These are phyloP conservation scores for Cephus nigrinus DNA, from an alignment of 2,888 invertebrate genomes.

Conservation along the genomic window DNA sequence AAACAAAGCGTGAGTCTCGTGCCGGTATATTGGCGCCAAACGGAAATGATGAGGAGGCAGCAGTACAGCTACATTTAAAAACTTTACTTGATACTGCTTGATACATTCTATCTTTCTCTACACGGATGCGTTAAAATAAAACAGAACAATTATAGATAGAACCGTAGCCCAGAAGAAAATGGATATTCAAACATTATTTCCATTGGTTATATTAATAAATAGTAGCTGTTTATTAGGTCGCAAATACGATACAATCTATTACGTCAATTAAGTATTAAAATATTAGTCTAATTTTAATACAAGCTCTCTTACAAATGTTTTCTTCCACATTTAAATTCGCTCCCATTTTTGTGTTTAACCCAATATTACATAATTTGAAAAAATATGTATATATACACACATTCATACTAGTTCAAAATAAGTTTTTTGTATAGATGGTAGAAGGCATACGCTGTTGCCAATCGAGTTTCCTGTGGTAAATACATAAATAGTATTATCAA, in stretches of 20 bases:
- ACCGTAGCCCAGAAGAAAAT: background rate
- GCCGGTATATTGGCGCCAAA: background rate
- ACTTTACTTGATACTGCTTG: no score
- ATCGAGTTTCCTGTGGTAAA: background rate
- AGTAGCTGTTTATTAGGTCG: background rate
- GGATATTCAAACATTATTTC: background rate
- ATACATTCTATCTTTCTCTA: no score
- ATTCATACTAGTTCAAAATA: background rate
- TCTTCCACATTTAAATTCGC: background rate
- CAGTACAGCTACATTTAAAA: no score
- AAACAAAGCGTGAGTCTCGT: background rate
- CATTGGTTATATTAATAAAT: background rate
- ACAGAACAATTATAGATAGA: background rate
- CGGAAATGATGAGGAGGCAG: background rate
- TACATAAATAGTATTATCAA: background rate
- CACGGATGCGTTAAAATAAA: background rate
- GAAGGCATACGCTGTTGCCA: background rate
- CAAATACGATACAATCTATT: background rate
- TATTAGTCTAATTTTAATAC: background rate
- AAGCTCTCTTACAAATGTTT: background rate
- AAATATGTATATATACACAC: background rate
- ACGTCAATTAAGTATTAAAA: background rate
- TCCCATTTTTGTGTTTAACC: background rate
- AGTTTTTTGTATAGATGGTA: background rate
- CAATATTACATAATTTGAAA: background rate